Base-by-base conservation (phyloP, 53 echinoderm and acorn worm genomes). In the Echinometra lucunter region DNA sequence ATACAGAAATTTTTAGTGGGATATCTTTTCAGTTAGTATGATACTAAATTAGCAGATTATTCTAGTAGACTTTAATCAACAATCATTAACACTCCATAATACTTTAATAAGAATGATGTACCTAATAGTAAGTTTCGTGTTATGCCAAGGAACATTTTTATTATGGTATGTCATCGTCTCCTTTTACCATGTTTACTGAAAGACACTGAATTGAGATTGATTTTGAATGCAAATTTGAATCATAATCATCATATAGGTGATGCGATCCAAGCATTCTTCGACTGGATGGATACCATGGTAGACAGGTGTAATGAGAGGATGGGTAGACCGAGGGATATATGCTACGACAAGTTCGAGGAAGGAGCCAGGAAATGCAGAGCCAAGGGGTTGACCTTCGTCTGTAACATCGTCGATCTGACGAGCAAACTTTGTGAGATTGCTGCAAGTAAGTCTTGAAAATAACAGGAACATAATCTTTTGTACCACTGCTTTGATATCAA, bases 241-340 rank as follows among this genome's bases (percentile, higher is more conserved):
- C 38, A 38, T 42, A 6, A 15, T 1, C 38, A 4, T 38, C 23
- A 42, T 78, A 21, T 40, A 97, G 98, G 95, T n/a, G 91, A 96
- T 93, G 96, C 94, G 45, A 95, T 97, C 45, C 80, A 95, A 58
- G 93, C 78, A 38, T 92, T 97, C 30, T 96, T 96, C 37, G 94
- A 97, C 55, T 98, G 98, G 98, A 44, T 98, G 42, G 88, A 80
- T 10, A 49, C 92, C 28, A 92, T 95, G 93, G 95, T 96, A 45
- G 80, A 93, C 27, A 75, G 23, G 2, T 98, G 98, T 89, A 96
- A 97, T 30, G 94, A 95, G 38, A 91, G 47, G 2, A 88, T 97
- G 88, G 96, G 95, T 1, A 57, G 38, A 10, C 97, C 97, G 0
- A 94, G 94, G n/a, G 45, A 40, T 21, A 89, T 91, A 32, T 98